phyloP scores from a whole-genome alignment of 1,140 invertebrate species.

The Parasteatoda tepidariorum region DNA sequence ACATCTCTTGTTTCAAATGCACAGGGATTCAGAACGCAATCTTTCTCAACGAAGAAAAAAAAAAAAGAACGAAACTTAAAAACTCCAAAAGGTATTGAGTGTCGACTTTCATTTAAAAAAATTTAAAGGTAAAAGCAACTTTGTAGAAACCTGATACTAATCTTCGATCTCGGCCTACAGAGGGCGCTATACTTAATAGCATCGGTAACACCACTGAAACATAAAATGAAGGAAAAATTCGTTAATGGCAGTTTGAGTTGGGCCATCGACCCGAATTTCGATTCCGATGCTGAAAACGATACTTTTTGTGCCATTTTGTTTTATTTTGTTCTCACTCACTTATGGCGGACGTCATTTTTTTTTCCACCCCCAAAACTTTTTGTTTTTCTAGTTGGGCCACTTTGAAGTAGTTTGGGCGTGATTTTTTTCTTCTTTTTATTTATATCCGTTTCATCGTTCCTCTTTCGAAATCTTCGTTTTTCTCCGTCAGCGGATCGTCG shows the following conservation, averaged over 20 bases:
- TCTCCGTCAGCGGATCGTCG: constrained; percentile 31
- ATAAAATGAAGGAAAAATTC: constrained; percentile 45
- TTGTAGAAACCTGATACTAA: constrained; percentile 16
- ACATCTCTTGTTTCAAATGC: neutral
- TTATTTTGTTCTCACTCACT: constrained; percentile 4
- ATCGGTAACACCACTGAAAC: constrained; percentile 31
- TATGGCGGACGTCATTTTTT: constrained; percentile 10
- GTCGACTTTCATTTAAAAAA: neutral
- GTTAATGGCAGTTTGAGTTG: constrained; percentile 52
- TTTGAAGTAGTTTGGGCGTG: constrained; percentile 32
- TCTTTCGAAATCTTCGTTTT: neutral
- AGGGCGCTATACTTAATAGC: constrained; percentile 28
- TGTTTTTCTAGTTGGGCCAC: constrained; percentile 44
- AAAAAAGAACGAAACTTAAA: neutral
- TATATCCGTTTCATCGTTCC: constrained; percentile 20
- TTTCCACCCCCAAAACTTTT: constrained; percentile 36
- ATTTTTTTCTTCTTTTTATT: constrained; percentile 31
- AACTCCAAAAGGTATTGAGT: neutral
- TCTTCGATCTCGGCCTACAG: neutral
- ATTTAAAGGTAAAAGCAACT: neutral
- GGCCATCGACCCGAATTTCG: constrained; percentile 44
- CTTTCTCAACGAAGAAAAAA: neutral
- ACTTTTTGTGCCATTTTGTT: constrained; percentile 4
- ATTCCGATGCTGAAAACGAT: constrained; percentile 30
- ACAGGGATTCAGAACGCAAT: neutral